These are phyloP conservation scores for Acronicta leporina DNA, from an alignment of 2,888 invertebrate genomes.

Conservation along the genomic window DNA sequence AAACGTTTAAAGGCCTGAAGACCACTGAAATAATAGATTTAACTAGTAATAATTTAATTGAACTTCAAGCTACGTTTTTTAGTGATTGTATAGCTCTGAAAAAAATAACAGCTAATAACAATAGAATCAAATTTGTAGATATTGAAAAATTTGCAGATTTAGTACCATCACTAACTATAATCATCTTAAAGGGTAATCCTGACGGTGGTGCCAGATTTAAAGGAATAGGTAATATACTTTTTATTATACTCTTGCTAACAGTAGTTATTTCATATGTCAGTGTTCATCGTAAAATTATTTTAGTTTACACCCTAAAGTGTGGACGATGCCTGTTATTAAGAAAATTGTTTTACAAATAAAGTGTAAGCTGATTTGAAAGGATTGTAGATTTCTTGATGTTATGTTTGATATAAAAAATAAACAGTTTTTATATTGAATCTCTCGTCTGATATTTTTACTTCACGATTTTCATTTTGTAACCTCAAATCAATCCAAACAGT, in stretches of 20 bases:
- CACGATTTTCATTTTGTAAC: background rate
- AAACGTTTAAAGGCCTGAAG: slow-evolving; percentile 14
- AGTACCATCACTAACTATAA: slow-evolving; percentile 13
- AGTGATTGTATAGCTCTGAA: background rate
- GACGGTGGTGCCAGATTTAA: background rate
- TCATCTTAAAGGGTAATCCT: slow-evolving; percentile 5
- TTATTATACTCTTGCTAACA: slow-evolving; percentile 7
- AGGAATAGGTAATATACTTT: background rate
- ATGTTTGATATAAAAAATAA: background rate
- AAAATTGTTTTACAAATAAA: background rate
- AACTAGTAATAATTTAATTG: slow-evolving; percentile 14
- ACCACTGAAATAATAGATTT: slow-evolving; percentile 13
- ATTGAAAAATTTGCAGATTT: slow-evolving; percentile 2
- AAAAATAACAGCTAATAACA: slow-evolving; percentile 6
- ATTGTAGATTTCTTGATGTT: slow-evolving; percentile 9
- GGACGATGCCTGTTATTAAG: background rate
- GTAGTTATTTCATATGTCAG: background rate
- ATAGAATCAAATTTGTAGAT: slow-evolving; percentile 8
- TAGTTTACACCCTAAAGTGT: background rate
- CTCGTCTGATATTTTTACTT: background rate
- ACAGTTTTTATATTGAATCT: no score
- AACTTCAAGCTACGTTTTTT: slow-evolving; percentile 4
- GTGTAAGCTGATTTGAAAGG: background rate
- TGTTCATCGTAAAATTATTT: background rate
- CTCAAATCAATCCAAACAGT: background rate